Evolutionary conservation across 2,113 vertebrate species (phyloP).

Genomic region (Indri indri): DNA sequence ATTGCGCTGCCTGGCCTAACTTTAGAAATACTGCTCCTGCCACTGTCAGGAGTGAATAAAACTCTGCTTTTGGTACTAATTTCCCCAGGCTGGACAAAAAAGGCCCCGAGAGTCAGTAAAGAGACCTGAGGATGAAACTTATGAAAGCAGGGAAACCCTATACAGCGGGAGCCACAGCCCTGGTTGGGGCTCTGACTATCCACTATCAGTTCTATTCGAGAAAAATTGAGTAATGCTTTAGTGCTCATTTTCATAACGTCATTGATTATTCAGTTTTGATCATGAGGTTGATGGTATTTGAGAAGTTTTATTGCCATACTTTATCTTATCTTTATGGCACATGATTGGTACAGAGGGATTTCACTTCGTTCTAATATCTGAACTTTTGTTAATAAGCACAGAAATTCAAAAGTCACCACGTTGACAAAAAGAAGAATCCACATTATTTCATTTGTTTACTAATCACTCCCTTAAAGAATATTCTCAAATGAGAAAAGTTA

Average conservation of each 20-base stretch:
- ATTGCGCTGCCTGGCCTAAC: background rate
- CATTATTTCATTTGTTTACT: background rate
- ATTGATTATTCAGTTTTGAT: background rate
- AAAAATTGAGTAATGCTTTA: background rate
- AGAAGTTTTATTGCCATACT: background rate
- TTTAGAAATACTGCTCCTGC: background rate
- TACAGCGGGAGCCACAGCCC: background rate
- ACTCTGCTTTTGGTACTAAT: background rate
- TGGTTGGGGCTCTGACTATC: accelerated
- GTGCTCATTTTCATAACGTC: background rate
- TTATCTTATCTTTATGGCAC: background rate
- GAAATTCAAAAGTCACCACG: background rate
- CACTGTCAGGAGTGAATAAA: background rate
- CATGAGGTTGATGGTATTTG: background rate
- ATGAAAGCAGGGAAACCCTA: background rate
- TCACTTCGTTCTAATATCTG: background rate
- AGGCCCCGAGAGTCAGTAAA: background rate
- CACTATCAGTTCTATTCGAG: background rate
- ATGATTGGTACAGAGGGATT: background rate
- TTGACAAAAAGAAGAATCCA: background rate
- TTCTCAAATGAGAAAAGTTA: background rate
- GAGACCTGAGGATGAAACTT: background rate
- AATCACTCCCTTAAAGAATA: background rate
- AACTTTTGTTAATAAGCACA: background rate
- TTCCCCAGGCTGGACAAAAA: background rate